Evolutionary conservation across 2,888 invertebrate species (phyloP), one percentile per base, ranked within the genome.

Genomic region (Branchinecta sandiegonensis): DNA sequence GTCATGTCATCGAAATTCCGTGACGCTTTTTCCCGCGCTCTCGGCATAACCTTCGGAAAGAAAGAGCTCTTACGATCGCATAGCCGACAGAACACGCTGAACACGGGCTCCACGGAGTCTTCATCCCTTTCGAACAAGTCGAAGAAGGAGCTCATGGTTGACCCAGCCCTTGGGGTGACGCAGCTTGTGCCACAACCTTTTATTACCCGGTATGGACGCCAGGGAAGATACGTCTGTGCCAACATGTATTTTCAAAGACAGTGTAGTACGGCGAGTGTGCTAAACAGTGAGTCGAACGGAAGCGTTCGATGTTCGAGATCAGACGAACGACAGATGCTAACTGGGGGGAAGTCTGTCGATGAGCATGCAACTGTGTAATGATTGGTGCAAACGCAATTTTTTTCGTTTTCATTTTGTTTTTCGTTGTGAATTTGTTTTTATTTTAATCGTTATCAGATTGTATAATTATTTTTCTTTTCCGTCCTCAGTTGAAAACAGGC

Each of bases 1-100:
- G 83, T 93, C 69, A 90, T 93, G 87, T 91, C 91, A 70, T 89
- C 91, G 1, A 93, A 92, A 77, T 94, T 94, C 79, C 83, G 93
- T 10, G 86, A 86, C 66, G 90, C 89, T 7, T 90, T 90, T 73
- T 81, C 87, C 69, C 84, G 83, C 74, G 78, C 89, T 66, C 82
- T 87, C 71, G 82, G 83, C 7, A 75, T 79, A 47, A 65, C 65
- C 8, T 71, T 69, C 47, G 23, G 67, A 11, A 50, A 67, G 11
- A 67, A 69, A 65, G 17, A 66, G 10, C 66, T 71, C 46, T 67
- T 70, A 23, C 65, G 71, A 12, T 69, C 69, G 23, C 83, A 86
- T 75, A 83, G 83, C 71, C 80, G 86, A 70, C 82, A 84, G 73
- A 85, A 85, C 70, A 86, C 86, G 5, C 82, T 86, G 76, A 82